These are phyloP conservation scores for Chamaea fasciata DNA, from an alignment of 2,113 vertebrate genomes.

Conservation along the genomic window DNA sequence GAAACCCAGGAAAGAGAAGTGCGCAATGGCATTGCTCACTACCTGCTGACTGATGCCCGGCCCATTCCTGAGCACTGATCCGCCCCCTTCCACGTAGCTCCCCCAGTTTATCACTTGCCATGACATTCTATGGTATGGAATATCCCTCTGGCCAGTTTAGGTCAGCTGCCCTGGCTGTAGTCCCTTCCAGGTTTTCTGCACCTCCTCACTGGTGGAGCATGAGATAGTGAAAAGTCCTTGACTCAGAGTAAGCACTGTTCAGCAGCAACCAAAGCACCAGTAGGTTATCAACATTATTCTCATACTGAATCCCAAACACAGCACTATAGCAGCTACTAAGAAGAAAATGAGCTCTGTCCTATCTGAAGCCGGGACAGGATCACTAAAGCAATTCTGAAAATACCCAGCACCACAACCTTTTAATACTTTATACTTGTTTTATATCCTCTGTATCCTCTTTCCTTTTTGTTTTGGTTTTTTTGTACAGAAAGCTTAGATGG, in stretches of 20 bases:
- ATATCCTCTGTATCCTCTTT: neutral
- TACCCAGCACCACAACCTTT: neutral
- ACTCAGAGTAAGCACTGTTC: neutral
- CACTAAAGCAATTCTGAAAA: neutral
- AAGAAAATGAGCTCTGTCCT: neutral
- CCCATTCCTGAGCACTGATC: neutral
- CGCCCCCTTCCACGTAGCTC: neutral
- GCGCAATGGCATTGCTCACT: neutral
- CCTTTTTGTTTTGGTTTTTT: neutral
- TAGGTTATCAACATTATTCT: neutral
- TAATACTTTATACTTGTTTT: neutral
- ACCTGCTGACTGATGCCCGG: neutral
- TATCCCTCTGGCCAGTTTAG: neutral
- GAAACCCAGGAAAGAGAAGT: neutral
- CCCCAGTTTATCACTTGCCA: too few species aligned
- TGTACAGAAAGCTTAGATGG: neutral
- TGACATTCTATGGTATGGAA: neutral
- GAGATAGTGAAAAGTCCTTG: neutral
- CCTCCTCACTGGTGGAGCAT: neutral
- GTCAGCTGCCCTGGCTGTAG: neutral
- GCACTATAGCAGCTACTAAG: neutral
- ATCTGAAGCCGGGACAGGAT: neutral
- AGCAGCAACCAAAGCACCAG: neutral
- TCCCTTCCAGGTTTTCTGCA: neutral
- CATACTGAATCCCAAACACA: neutral